Base-by-base conservation (phyloP, 2,113 vertebrate species). In the Neogale vison region DNA sequence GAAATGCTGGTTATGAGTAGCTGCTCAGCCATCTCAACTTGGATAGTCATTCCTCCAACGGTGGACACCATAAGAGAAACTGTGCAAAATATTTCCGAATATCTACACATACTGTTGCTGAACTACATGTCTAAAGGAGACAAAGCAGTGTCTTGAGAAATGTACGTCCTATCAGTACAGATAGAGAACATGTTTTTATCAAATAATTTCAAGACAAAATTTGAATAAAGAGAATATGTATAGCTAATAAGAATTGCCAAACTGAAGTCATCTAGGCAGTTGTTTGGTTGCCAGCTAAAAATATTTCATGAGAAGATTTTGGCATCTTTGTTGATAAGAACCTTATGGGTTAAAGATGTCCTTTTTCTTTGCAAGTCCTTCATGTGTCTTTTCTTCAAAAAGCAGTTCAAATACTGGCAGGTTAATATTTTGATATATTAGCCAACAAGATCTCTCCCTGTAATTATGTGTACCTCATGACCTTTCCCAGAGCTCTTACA, bases 401-500 rank as follows among this genome's bases (percentile, higher is more conserved):
- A 20, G 21, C 10, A 85, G 29, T 88, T 87, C 77, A 71, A 89
- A 42, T 29, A 18, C 36, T 79, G 61, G 34, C 67, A 90, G 10
- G n/a, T 74, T 93, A 89, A 52, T 91, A 72, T 83, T 92, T 87
- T 96, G 84, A 76, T 80, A 50, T 42, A 59, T 82, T 90, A 69
- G 12, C 21, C 74, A 83, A 82, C 4, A 24, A 21, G 14, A 13
- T 57, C 34, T 81, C 17, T 74, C 55, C 36, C 13, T 34, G 4
- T 76, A 42, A 72, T 81, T 76, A 20, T 67, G 7, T 86, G 34
- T 50, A 61, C 20, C 15, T 95, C 59, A 7, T 81, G 77, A 90
- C 63, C 47, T 82, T 93, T 85, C 71, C 71, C n/a, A 63, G 36
- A 81, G 34, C 17, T 80, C 26, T 88, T 26, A 74, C 23, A 67